Conservation (phyloP, 92 coral and sea anemone species). For the Desmophyllum pertusum region DNA sequence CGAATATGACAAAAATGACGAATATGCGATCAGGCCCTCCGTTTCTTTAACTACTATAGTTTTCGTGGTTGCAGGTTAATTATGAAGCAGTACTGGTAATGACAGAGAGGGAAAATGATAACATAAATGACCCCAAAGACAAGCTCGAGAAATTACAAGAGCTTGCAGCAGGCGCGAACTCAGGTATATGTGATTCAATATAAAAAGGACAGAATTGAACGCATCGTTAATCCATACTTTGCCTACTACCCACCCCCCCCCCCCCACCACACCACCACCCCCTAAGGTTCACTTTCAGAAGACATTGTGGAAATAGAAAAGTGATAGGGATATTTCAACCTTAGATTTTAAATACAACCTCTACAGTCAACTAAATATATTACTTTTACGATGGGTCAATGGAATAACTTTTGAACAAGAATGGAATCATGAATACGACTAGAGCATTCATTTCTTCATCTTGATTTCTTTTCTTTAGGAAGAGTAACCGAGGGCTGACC, state of each 20-base stretch:
- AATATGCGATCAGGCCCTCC: too few relatives aligned
- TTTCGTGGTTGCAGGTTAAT: too few relatives aligned
- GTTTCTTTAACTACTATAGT: too few relatives aligned
- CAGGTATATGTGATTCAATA: neutral
- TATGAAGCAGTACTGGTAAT: slow-evolving; percentile 16
- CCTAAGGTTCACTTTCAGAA: too few relatives aligned
- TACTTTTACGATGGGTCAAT: neutral
- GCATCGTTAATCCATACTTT: neutral
- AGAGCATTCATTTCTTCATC: neutral
- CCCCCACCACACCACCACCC: too few relatives aligned
- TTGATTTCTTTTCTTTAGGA: neutral
- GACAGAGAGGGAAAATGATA: neutral
- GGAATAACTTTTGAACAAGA: neutral
- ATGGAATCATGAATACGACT: neutral
- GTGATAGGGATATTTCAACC: neutral
- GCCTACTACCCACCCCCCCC: too few relatives aligned
- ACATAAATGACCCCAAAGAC: neutral
- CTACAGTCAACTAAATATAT: too few relatives aligned
- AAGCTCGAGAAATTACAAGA: neutral
- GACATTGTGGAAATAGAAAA: too few relatives aligned
- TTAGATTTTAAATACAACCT: neutral
- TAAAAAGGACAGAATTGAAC: neutral
- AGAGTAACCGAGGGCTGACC: neutral
- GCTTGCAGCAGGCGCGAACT: neutral
- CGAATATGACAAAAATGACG: slow-evolving; percentile 16